These are phyloP conservation scores for Vulpes lagopus DNA, from an alignment of 2,113 vertebrate species.

Conservation along the genomic window DNA sequence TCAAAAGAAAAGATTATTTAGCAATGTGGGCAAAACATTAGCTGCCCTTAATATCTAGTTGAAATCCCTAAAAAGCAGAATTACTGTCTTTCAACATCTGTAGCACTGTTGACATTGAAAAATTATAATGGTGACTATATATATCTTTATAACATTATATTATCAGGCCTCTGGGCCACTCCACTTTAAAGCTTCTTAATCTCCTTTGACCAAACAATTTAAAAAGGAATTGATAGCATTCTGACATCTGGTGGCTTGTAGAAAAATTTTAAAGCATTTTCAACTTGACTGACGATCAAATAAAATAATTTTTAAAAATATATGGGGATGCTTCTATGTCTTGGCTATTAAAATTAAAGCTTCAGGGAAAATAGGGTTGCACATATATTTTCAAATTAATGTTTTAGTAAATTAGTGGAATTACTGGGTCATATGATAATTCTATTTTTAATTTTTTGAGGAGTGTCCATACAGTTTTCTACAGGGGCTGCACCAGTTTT, in stretches of 20 bases:
- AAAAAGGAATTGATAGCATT: constrained; percentile 8
- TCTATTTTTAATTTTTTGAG: background rate
- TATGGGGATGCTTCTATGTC: background rate
- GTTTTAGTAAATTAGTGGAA: background rate
- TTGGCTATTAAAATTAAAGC: background rate
- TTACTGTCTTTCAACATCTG: constrained; percentile 55
- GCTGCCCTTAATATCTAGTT: constrained; percentile 38
- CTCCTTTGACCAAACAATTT: constrained; percentile 49
- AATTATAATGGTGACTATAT: background rate
- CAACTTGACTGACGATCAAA: background rate
- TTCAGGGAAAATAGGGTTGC: background rate
- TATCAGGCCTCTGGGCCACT: background rate
- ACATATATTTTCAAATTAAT: background rate
- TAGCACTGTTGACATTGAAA: background rate
- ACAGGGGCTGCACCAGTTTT: background rate
- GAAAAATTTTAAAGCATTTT: constrained; percentile 44
- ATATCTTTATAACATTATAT: constrained; percentile 25
- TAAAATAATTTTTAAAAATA: background rate
- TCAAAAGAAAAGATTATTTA: constrained; percentile 58
- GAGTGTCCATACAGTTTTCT: background rate
- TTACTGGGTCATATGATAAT: background rate
- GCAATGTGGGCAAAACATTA: constrained; percentile 37
- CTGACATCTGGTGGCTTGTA: background rate
- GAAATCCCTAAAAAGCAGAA: constrained; percentile 60
- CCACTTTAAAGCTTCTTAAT: background rate